These are phyloP conservation scores for Brachymystax lenok DNA, from an alignment of 2,797 vertebrate species.

Conservation along the genomic window DNA sequence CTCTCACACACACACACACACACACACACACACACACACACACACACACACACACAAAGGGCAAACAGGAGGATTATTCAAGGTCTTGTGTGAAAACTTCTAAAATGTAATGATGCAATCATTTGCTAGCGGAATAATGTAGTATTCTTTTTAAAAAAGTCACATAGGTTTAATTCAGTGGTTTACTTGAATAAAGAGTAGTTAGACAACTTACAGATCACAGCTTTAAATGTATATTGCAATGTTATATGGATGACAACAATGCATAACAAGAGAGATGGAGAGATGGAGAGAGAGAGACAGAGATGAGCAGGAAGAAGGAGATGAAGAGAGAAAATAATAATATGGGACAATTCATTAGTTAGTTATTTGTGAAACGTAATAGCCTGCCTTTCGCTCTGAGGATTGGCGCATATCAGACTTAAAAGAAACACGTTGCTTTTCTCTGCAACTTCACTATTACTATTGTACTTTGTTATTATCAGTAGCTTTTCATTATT, in stretches of 20 bases:
- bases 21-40: not conserved
- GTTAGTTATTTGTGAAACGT: constrained; percentile 48
- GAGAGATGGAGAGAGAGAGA: not conserved
- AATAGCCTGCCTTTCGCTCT: constrained; percentile 34
- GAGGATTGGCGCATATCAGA: constrained; percentile 43
- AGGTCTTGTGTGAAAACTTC: no score
- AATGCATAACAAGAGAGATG: not conserved
- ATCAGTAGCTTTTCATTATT: no score
- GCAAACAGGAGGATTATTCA: no score
- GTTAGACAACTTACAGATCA: not conserved
- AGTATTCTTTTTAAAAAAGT: not conserved
- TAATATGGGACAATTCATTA: constrained; percentile 50
- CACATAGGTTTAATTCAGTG: no score
- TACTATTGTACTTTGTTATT: no score
- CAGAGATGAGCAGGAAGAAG: not conserved
- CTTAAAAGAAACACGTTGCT: no score
- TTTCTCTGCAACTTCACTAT: no score
- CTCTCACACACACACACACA: not conserved
- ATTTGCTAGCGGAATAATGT: not conserved
- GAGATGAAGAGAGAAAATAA: not conserved
- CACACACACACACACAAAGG: not conserved
- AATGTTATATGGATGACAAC: not conserved
- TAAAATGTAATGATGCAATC: no score
- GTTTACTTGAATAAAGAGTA: not conserved
- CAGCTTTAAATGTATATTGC: not conserved